A percentile compares a stretch with the other conserved stretches of the same genome.
These are phyloP conservation scores for Papilio elwesi DNA, from an alignment of 2,888 invertebrate genomes.

Conservation along the genomic window DNA sequence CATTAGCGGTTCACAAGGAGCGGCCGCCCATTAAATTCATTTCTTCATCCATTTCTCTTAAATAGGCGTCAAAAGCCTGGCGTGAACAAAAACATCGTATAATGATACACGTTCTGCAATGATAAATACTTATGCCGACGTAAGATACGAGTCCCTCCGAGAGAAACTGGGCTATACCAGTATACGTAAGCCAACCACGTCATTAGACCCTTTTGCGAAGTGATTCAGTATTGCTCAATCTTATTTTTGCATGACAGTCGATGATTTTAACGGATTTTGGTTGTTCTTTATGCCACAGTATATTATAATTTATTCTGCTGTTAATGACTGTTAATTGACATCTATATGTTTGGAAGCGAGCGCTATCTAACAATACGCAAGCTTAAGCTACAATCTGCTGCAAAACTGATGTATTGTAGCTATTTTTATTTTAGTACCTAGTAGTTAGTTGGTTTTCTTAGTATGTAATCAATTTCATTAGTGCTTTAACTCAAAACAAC, in stretches of 20 bases:
- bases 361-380: constrained; percentile 60
- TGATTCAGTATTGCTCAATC: constrained; percentile 11
- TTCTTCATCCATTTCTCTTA: constrained; percentile 49
- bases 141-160: constrained; percentile 55
- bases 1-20: constrained; percentile 40
- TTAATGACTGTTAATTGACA: constrained; percentile 71
- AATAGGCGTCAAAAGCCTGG: constrained; percentile 45
- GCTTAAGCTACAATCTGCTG: constrained; percentile 60
- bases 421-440: no score
- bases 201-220: not conserved
- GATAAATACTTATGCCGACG: constrained; percentile 45
- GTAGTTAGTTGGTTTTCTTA: no score
- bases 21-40: constrained; percentile 47
- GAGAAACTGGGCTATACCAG: constrained; percentile 46
- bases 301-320: constrained; percentile 50
- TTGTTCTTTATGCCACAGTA: constrained; percentile 51
- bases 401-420: not conserved
- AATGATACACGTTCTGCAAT: constrained; percentile 44
- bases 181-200: not conserved
- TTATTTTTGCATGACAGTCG: constrained; percentile 25
- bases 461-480: no score
- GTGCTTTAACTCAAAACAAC: no score
- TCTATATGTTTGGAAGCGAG: constrained; percentile 70
- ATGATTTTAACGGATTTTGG: constrained; percentile 48
- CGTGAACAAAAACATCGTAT: constrained; percentile 48